Evolutionary conservation across 2,888 invertebrate species (phyloP).

Genomic region (Helobdella robusta): DNA sequence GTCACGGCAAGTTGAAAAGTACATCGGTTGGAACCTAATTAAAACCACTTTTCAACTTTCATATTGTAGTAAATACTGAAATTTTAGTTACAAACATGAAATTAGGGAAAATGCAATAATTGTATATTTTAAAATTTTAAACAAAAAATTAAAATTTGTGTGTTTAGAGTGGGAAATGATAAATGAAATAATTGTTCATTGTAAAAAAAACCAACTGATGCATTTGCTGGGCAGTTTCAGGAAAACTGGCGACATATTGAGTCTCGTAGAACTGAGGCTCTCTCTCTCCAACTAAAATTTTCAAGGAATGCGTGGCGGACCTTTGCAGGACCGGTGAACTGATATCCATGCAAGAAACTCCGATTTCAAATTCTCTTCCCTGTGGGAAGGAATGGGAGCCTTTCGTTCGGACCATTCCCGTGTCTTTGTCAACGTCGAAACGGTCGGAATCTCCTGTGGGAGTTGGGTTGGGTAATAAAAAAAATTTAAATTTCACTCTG

Average conservation of each 20-base stretch:
- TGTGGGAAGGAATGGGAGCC: constrained; percentile 33
- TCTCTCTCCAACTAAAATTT: constrained; percentile 87
- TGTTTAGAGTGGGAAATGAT: no score
- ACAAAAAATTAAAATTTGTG: no score
- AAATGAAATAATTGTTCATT: no score
- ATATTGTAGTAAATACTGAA: no score
- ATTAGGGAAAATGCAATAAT: no score
- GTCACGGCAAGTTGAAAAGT: no score
- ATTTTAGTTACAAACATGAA: no score
- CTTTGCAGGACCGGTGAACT: constrained; percentile 36
- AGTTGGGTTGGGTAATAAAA: no score
- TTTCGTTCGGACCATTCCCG: constrained; percentile 38
- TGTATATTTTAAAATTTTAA: no score
- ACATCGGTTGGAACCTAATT: no score
- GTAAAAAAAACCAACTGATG: constrained; percentile 2
- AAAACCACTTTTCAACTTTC: no score
- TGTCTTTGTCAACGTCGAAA: constrained; percentile 76
- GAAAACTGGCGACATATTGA: constrained; percentile 86
- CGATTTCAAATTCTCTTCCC: constrained; percentile 90
- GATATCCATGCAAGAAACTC: constrained; percentile 77
- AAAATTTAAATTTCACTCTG: no score
- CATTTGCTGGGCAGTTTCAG: constrained; percentile 59
- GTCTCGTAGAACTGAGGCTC: constrained; percentile 95
- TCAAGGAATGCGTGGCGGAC: constrained; percentile 43
- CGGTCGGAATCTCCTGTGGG: constrained; percentile 56